These are phyloP conservation scores for Clamator glandarius DNA, from an alignment of 2,797 vertebrate genomes.

Conservation along the genomic window DNA sequence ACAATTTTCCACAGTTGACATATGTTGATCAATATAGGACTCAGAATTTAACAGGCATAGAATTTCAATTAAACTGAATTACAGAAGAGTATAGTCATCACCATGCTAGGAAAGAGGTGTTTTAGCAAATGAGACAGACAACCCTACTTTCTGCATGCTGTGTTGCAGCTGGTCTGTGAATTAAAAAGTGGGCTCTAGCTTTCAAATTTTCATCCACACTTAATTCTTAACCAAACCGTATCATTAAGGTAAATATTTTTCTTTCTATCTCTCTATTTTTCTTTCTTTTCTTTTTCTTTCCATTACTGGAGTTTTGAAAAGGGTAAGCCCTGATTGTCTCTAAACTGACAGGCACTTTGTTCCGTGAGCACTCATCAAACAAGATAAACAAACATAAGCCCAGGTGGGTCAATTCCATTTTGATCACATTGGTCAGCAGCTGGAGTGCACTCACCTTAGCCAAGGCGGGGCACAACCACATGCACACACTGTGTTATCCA, in stretches of 20 bases:
- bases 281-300: neutral
- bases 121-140: constrained; percentile 61
- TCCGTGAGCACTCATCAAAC: neutral
- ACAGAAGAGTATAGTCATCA: constrained; percentile 63
- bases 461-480: neutral
- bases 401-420: neutral
- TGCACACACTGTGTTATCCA: fast-evolving
- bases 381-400: neutral
- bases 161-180: constrained; percentile 45
- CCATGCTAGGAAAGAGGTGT: constrained; percentile 37
- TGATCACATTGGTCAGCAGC: neutral
- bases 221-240: constrained; percentile 38
- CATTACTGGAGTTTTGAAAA: neutral
- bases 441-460: neutral
- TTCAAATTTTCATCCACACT: constrained; percentile 48
- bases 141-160: neutral
- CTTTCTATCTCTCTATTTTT: neutral
- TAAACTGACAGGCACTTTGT: neutral
- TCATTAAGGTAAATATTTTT: constrained; percentile 8
- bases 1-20: constrained; percentile 78
- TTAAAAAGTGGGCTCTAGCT: constrained; percentile 13
- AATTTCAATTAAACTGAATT: constrained; percentile 79
- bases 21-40: constrained; percentile 77
- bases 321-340: neutral
- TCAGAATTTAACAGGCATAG: constrained; percentile 77